A percentile compares a stretch with the other conserved stretches of the same genome.
Conservation (phyloP, 2,113 vertebrate species). For the Choloepus hoffmanni region DNA sequence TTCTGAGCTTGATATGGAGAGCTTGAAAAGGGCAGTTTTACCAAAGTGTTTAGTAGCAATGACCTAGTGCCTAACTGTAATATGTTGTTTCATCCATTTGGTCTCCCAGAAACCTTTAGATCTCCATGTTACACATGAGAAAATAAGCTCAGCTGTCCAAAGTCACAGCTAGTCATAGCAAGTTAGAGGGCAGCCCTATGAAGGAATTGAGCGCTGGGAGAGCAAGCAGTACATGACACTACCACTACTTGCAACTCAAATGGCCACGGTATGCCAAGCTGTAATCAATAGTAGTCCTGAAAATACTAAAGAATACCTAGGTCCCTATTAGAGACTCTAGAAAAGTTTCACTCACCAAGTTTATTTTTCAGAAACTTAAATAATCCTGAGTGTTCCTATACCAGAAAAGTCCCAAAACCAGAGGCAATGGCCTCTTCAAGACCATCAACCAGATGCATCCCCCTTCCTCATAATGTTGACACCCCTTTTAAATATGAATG, state of each 20-base stretch:
- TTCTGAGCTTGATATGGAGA: background rate
- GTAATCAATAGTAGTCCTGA: too few species aligned
- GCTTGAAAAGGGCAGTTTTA: background rate
- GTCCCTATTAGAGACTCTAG: too few species aligned
- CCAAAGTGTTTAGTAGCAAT: background rate
- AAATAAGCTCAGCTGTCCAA: background rate
- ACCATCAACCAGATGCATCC: too few species aligned
- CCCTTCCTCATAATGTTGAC: too few species aligned
- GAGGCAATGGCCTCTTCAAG: too few species aligned
- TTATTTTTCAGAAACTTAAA: too few species aligned
- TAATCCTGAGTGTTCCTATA: too few species aligned
- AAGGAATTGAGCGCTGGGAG: background rate
- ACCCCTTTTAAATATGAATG: too few species aligned
- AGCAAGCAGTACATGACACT: background rate
- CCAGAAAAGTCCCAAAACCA: too few species aligned
- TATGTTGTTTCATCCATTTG: background rate
- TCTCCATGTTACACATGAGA: background rate
- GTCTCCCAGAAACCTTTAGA: background rate
- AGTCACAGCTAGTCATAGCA: background rate
- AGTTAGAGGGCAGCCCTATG: background rate
- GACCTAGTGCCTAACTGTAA: background rate
- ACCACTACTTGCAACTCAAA: background rate
- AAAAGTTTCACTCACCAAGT: too few species aligned
- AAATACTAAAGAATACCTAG: too few species aligned
- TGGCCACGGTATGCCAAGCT: too few species aligned